These are phyloP conservation scores for Halichondria panicea DNA, from an alignment of 37 sponge, comb jelly and placozoan species.

Conservation along the genomic window DNA sequence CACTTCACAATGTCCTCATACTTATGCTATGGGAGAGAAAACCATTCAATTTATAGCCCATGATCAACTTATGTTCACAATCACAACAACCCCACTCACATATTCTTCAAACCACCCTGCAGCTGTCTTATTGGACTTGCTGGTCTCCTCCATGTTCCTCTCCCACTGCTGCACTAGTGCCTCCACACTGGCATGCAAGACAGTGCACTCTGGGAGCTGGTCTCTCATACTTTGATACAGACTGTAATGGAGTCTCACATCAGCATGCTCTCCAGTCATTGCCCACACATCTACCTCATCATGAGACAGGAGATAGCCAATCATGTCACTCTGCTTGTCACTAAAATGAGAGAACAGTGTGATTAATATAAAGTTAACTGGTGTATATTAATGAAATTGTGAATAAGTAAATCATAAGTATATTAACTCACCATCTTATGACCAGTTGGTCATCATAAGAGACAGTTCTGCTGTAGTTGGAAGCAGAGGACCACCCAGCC, in stretches of 20 bases:
- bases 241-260: not conserved
- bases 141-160: not conserved
- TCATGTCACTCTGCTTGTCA: not conserved
- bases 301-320: slow-evolving; percentile 1
- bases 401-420: not conserved
- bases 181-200: slow-evolving; percentile 29
- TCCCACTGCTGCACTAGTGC: slow-evolving; percentile 26
- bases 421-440: slow-evolving; percentile 42
- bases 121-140: slow-evolving; percentile 1
- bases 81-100: not conserved
- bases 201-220: not conserved
- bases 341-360: too few species aligned
- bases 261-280: not conserved
- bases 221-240: not conserved
- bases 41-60: not conserved
- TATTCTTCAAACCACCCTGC: not conserved
- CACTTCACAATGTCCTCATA: slow-evolving; percentile 39
- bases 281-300: slow-evolving; percentile 22
- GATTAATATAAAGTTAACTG: too few species aligned
- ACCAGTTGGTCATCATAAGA: slow-evolving; percentile 31
- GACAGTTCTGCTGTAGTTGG: slow-evolving; percentile 30
- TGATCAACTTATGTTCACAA: not conserved
- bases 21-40: slow-evolving; percentile 9
- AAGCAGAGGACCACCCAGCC: too few species aligned
- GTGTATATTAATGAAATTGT: not conserved